Percentiles rank a stretch among this genome's conserved stretches.
These are phyloP conservation scores for Clupea harengus DNA, from an alignment of 2,113 vertebrate species.

Conservation along the genomic window DNA sequence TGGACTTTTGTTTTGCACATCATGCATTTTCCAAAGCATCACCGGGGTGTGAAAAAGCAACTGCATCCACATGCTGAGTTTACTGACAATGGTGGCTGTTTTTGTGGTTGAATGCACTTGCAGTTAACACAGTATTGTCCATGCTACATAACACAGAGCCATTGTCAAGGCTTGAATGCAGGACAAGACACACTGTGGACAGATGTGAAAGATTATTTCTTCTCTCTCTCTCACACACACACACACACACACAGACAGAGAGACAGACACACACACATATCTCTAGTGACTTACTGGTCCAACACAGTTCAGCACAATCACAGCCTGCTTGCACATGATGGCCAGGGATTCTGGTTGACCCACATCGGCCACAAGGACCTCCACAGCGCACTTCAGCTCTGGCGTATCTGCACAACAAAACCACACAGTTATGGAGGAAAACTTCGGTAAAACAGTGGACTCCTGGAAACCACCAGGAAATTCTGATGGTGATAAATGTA, in stretches of 20 bases:
- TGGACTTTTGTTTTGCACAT: not conserved
- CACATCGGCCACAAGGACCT: conserved; percentile 85
- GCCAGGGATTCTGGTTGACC: conserved; percentile 80
- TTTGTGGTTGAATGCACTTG: not conserved
- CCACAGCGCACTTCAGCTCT: conserved; percentile 79
- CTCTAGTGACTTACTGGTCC: conserved; percentile 82
- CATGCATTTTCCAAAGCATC: conserved; percentile 6
- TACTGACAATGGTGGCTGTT: not conserved
- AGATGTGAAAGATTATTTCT: not conserved
- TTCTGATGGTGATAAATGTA: not conserved
- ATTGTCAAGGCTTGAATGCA: not conserved
- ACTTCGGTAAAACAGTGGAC: not conserved
- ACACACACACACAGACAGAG: not conserved
- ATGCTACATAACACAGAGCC: not conserved
- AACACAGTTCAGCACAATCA: conserved; percentile 91
- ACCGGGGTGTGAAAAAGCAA: not conserved
- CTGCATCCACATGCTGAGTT: not conserved
- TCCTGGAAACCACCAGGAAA: not conserved
- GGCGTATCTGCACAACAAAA: conserved; percentile 72
- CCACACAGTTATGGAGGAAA: conserved; percentile 28
- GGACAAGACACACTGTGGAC: not conserved
- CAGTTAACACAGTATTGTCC: not conserved
- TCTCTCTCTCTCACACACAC: not conserved
- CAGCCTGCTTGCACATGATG: conserved; percentile 86
- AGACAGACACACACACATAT: not conserved